Evolutionary conservation across 2,113 vertebrate species (phyloP).

Genomic region (Craseonycteris thonglongyai): DNA sequence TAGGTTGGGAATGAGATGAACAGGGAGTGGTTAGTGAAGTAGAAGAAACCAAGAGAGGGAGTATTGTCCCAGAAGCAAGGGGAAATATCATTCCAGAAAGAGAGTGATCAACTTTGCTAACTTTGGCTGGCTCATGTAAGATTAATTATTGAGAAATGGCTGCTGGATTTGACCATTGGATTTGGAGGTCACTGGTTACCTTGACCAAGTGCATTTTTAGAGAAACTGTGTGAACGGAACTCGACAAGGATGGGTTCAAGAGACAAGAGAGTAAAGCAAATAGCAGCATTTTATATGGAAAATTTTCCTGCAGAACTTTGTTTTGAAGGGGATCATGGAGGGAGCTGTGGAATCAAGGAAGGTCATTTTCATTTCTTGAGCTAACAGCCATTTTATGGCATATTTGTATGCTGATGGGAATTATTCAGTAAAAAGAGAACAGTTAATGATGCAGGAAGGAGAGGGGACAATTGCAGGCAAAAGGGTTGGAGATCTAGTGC

Average conservation of each 20-base stretch:
- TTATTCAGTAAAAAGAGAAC: background rate
- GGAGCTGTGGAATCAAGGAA: background rate
- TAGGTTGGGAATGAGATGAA: background rate
- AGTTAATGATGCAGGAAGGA: accelerated
- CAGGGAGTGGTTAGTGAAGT: background rate
- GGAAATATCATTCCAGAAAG: background rate
- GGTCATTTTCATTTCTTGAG: background rate
- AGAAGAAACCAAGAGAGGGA: background rate
- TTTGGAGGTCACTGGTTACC: background rate
- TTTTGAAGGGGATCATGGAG: background rate
- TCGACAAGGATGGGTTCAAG: background rate
- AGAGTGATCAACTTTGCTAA: background rate
- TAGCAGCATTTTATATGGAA: background rate
- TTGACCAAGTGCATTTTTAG: background rate
- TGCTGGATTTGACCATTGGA: background rate
- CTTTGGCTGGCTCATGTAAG: background rate
- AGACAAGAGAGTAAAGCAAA: background rate
- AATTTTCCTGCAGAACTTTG: background rate
- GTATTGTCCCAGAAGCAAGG: background rate
- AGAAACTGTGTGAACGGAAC: background rate
- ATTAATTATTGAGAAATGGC: background rate
- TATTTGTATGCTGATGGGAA: background rate
- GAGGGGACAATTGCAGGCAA: background rate
- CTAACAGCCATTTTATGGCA: background rate
- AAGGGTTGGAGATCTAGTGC: background rate